Evolutionary conservation across 2,113 vertebrate species (phyloP), one percentile per base, ranked within the genome.

Genomic region (Propithecus coquereli): DNA sequence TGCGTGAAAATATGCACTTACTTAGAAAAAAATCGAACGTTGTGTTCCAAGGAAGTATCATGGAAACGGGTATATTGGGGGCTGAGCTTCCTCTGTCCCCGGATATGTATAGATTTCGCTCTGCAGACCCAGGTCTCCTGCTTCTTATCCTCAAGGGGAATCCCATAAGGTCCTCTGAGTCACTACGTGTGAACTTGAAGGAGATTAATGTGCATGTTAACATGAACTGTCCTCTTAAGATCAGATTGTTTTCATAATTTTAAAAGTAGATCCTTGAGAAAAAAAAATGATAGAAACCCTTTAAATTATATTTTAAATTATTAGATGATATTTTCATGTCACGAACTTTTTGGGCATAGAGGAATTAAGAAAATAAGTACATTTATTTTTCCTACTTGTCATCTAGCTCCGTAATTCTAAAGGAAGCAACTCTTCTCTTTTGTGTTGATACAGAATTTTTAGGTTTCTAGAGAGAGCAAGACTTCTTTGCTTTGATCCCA

Each of bases 271-370:
- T 85, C 65, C 74, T 37, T 88, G 45, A 93, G 79, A 18, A 50
- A 93, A 89, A n/a, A 94, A 94, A 91, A 85, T 13, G 34, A 82
- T 17, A 45, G 95, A 43, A 96, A 90, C 3, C 12, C n/a, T 87
- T 81, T 61, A 52, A 37, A 59, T 81, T n/a, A 27, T 63, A 81
- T 52, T 90, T 79, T 47, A 90, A 84, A 68, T 83, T 43, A 83
- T 76, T 61, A 40, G 4, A 50, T 50, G 50, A 83, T 40, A 57
- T 8, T 94, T 86, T 68, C 57, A 20, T 2, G 0, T 52, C 5
- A 87, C 86, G 20, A 81, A 84, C 30, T 81, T 91, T 45, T 74
- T 27, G 66, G 71, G 45, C 5, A 80, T 30, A 57, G 32, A 52
- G 73, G 90, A 91, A 90, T 92, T 61, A 85, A 63, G 23, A 57